Base-by-base conservation (phyloP, 2,888 invertebrate genomes). In the Serripes groenlandicus region DNA sequence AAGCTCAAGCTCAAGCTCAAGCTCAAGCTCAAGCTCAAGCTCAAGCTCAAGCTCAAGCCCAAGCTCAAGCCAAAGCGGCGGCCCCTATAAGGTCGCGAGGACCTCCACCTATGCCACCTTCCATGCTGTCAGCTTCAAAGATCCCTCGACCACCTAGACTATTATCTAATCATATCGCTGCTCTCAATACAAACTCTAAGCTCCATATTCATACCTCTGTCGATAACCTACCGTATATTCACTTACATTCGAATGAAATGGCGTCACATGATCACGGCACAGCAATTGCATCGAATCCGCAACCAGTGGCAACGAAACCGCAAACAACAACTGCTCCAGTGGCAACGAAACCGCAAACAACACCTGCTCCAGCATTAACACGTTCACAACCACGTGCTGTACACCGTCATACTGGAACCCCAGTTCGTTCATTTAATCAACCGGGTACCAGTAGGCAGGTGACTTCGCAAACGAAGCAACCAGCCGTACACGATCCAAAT, bases 121-220 rank as follows among this genome's bases (percentile, higher is more conserved):
- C 73, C 23, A 71, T 30, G 5, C 62, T 34, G 7, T 34, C 62
- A 18, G 32, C 62, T 11, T 30, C 62, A 21, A 21, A 66, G 15
- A 83, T 83, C 26, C 82, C 82, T 18, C 66, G 66, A 15, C 82
- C 82, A 4, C 82, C 82, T 18, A 71, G 28, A 34, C 26, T 83
- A 15, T 75, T 75, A 3, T 34, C 32, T 35, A 49, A 69, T 30
- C 81, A 81, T 23, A 76, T 81, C n/a, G 72, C 66, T 21, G 81
- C 81, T 4, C 26, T 76, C 5, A 73, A 72, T 28, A 5, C 0
- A 15, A 42, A 42, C n/a, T 37, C 37, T 1, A 37, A 42, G 23
- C 26, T 66, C 7, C 66, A 66, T 42, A 35, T 66, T 7, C 66
- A 66, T 28, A 42, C 23, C n/a, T 23, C 66, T 1, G 42, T 11